Base-by-base conservation (phyloP, 2,113 vertebrate species). In the Psettodes erumei region DNA sequence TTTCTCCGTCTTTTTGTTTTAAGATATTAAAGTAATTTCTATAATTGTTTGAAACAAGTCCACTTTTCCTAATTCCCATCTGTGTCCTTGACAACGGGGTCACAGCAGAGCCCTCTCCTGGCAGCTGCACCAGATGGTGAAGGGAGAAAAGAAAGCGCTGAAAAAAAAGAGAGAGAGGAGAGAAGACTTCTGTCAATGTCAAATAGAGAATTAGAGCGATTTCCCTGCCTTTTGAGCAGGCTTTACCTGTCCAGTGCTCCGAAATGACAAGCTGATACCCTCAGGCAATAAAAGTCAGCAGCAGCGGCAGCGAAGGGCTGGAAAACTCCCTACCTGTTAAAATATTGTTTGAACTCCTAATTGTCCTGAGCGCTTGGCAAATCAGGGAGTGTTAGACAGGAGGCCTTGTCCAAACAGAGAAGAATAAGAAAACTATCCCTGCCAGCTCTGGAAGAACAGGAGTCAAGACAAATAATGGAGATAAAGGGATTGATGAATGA, bases 11-110 rank as follows among this genome's bases (percentile, higher is more conserved):
- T 94, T 93, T 95, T 91, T 93, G 89, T 93, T 95, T 93, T 95
- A 93, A 92, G 95, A 96, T 95, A 94, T 96, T 95, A 94, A 94
- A 92, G 93, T 96, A 96, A 97, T 96, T 97, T 94, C 92, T 94
- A 91, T 96, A 96, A 98, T 97, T 97, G 90, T 94, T 97, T 92
- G 91, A 95, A 96, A 93, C 91, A 95, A 94, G 91, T 92, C 93
- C 94, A 95, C 94, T 95, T 95, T 94, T 94, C 91, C 91, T 95
- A 96, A 96, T 96, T 95, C 94, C 94, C 95, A 95, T 94, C 94
- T 94, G 95, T 92, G 95, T 94, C 95, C 93, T 95, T 95, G 95
- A 95, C 95, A 95, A 93, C 88, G 86, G 92, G 95, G 95, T 95
- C 94, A 94, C 61, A 87, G 85, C 73, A 27, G 67, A 87, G 85